Evolutionary conservation across 37 sponge, comb jelly and placozoan genomes (phyloP).

Genomic region (Halisarca cf. caerulea): DNA sequence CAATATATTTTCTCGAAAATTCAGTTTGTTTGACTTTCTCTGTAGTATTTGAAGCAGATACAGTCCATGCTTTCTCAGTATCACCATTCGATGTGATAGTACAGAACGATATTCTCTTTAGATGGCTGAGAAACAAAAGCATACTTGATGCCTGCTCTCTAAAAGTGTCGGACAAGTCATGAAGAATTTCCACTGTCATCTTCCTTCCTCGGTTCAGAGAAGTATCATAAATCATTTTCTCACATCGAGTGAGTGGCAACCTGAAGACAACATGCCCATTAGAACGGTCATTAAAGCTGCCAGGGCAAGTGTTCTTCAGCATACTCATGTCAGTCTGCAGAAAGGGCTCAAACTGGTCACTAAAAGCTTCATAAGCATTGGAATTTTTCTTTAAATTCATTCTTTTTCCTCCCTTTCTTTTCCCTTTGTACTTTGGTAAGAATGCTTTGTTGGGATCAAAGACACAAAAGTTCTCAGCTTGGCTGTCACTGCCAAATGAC

Average conservation of each 20-base stretch:
- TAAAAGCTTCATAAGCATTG: conserved; percentile 28
- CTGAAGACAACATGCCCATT: conserved; percentile 66
- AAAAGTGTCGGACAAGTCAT: conserved; percentile 6
- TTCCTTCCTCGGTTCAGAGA: neutral
- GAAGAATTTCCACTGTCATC: conserved; percentile 7
- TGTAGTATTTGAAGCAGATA: neutral
- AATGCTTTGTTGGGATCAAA: conserved; percentile 77
- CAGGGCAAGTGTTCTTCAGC: neutral
- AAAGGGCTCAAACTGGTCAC: conserved; percentile 68
- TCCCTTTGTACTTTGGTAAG: conserved; percentile 25
- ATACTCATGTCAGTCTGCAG: conserved; percentile 2
- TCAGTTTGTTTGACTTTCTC: neutral
- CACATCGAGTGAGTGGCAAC: conserved; percentile 45
- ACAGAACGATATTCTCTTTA: conserved; percentile 47
- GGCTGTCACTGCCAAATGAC: conserved; percentile 33
- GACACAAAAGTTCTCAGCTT: conserved; percentile 62
- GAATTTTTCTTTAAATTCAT: conserved; percentile 20
- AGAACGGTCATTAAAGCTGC: conserved; percentile 24
- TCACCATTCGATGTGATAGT: conserved; percentile 47
- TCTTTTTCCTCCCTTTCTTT: conserved; percentile 27
- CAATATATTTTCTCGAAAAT: neutral
- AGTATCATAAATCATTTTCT: neutral
- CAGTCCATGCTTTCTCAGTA: neutral
- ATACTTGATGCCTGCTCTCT: conserved; percentile 16
- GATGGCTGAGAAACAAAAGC: conserved; percentile 55